phyloP scores from a whole-genome alignment of 2,797 vertebrate species.

The Anguilla marmorata region DNA sequence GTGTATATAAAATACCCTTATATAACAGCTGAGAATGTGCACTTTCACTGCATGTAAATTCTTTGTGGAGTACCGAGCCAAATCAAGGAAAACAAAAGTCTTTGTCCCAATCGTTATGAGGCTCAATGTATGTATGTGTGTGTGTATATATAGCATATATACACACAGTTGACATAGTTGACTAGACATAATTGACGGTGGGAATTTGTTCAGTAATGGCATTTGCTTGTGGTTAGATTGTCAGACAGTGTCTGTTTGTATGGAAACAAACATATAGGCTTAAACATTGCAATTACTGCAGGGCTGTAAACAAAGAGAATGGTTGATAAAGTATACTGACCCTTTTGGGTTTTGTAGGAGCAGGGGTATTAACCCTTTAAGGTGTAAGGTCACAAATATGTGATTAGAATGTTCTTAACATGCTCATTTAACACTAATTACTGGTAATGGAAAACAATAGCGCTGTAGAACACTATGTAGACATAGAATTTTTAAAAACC shows the following conservation, averaged over 20 bases:
- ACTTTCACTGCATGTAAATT: too few relatives aligned
- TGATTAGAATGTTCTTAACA: too few relatives aligned
- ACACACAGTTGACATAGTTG: constrained; percentile 38
- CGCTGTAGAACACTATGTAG: too few relatives aligned
- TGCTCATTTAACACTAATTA: too few relatives aligned
- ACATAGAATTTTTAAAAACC: too few relatives aligned
- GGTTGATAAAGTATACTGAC: neutral
- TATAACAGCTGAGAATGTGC: too few relatives aligned
- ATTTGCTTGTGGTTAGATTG: neutral
- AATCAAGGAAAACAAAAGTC: too few relatives aligned
- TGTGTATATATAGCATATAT: neutral
- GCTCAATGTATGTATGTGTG: neutral
- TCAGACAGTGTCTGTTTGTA: neutral
- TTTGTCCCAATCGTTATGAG: too few relatives aligned
- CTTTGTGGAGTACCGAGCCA: too few relatives aligned
- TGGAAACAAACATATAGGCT: neutral
- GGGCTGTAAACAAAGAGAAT: neutral
- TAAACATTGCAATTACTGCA: neutral
- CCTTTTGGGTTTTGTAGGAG: neutral
- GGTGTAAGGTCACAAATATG: too few relatives aligned
- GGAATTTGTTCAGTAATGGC: neutral
- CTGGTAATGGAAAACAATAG: too few relatives aligned
- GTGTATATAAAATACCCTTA: too few relatives aligned
- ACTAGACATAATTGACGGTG: neutral
- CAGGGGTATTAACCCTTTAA: neutral